These are phyloP conservation scores for Spisula solida DNA, from an alignment of 2,888 invertebrate species.

Conservation along the genomic window DNA sequence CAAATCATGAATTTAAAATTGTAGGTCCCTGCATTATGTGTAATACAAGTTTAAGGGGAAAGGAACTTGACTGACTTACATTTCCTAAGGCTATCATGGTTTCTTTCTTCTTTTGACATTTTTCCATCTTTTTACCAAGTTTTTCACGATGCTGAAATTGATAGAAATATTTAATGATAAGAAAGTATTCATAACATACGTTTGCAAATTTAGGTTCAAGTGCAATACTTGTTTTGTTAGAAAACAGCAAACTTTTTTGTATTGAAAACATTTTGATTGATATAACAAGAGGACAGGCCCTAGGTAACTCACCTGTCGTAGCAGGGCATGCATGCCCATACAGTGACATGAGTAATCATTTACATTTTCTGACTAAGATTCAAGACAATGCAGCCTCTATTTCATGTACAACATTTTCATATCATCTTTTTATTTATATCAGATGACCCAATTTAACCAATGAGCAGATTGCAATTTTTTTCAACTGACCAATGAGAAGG, in stretches of 20 bases:
- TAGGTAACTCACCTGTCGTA: too few species aligned
- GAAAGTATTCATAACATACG: background rate
- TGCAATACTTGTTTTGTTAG: background rate
- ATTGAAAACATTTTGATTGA: background rate
- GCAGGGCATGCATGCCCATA: too few species aligned
- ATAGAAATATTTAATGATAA: background rate
- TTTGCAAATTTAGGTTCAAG: background rate
- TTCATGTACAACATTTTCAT: background rate
- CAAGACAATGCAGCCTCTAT: background rate
- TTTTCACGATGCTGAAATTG: constrained; percentile 92
- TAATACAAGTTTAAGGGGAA: too few species aligned
- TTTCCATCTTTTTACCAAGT: constrained; percentile 91
- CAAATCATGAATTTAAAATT: too few species aligned
- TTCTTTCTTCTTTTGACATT: constrained; percentile 89
- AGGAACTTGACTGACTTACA: constrained; percentile 64
- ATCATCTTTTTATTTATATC: too few species aligned
- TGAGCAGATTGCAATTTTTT: too few species aligned
- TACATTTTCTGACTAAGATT: too few species aligned
- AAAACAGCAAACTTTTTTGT: background rate
- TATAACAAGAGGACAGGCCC: too few species aligned
- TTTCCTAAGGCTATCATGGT: constrained; percentile 73
- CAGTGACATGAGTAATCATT: too few species aligned
- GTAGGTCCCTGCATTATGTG: too few species aligned
- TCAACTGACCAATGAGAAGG: too few species aligned
- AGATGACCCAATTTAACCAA: too few species aligned